Evolutionary conservation across 2,888 invertebrate species (phyloP), one percentile per base, ranked within the genome.

Genomic region (Acanthopleura granulata): DNA sequence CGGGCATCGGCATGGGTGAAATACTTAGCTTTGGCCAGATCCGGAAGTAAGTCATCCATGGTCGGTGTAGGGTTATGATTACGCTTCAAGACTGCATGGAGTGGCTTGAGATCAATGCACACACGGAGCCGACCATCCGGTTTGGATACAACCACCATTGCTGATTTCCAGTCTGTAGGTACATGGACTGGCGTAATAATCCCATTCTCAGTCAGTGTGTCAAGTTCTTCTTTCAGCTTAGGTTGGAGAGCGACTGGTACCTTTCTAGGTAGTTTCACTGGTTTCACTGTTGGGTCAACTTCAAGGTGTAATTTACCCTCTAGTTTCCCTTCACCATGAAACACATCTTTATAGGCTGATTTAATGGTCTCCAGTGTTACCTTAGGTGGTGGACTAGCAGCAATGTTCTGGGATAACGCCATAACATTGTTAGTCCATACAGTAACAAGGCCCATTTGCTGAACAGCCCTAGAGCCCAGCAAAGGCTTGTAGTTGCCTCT

Each of bases 121-220:
- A 78, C 16, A 22, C 78, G 6, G 22, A 78, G 30, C 50, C 76
- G 78, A 0, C 74, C 72, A 62, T 18, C 72, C 6, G 51, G 51
- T 66, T 76, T 76, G 1, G 25, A 72, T 0, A 76, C 78, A 1
- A 79, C 74, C 16, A 81, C 77, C 62, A 79, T 15, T 6, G 74
- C 72, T 15, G 78, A 78, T 18, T 78, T 74, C 81, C 81, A 80
- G 40, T 78, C 78, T 50, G 79, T 81, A 29, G 78, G 78, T 51
- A n/a, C 62, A 14, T 50, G 62, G 12, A 76, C 75, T 51, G 51
- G 73, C 4, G 51, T 40, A 16, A 78, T 78, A 0, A 80, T 69
- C 29, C 72, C 40, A 27, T 18, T 40, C 49, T 29, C 72, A 15
- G 40, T 40, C 22, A 62, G 62, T 25, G 40, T 11, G 9, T 73